A percentile compares a stretch with the other conserved stretches of the same genome.
Conservation (phyloP, 2,797 vertebrate genomes). For the Percopsis omiscomaycus region DNA sequence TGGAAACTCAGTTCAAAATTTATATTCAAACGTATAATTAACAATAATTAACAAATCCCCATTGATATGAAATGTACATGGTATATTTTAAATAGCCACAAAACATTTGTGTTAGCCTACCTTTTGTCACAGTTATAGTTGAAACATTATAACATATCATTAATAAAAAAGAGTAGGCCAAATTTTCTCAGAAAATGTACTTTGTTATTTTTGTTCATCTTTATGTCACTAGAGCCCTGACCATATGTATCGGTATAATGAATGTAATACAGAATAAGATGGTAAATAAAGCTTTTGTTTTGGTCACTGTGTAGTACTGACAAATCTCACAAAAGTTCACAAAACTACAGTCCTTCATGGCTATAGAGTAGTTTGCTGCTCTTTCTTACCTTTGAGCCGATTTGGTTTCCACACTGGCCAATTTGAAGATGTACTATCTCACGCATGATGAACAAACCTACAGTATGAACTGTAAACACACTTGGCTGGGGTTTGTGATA, state of each 20-base stretch:
- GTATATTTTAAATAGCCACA: neutral
- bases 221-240: too few relatives aligned
- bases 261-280: neutral
- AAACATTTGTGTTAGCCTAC: too few relatives aligned
- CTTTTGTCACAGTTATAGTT: too few relatives aligned
- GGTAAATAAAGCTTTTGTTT: neutral
- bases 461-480: too few relatives aligned
- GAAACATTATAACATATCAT: too few relatives aligned
- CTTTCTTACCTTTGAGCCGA: slow-evolving; percentile 89
- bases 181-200: neutral
- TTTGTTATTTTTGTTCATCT: neutral
- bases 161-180: too few relatives aligned
- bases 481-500: neutral
- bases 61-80: neutral
- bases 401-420: slow-evolving; percentile 98
- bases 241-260: too few relatives aligned
- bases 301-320: neutral
- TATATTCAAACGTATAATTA: slow-evolving; percentile 8
- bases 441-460: slow-evolving; percentile 81
- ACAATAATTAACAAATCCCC: neutral
- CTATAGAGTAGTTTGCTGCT: neutral
- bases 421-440: slow-evolving; percentile 98
- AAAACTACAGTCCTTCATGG: neutral
- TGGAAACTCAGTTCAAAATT: slow-evolving; percentile 8
- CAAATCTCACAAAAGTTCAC: too few relatives aligned